Evolutionary conservation across 1,140 invertebrate genomes (phyloP).

Genomic region (Atopsyche davidsoni): DNA sequence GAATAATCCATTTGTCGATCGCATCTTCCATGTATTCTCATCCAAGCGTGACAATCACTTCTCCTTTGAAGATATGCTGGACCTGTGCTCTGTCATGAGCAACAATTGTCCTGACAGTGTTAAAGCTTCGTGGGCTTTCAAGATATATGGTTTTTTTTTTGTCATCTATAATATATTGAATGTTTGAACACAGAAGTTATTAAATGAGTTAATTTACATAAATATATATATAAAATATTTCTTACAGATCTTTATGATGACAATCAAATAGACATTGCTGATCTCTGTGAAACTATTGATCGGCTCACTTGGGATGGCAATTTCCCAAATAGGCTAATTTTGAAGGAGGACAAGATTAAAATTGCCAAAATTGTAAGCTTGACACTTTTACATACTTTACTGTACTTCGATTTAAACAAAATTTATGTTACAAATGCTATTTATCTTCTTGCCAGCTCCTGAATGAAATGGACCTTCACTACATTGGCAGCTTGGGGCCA

Average conservation of each 20-base stretch:
- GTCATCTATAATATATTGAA: neutral
- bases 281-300: conserved; percentile 50
- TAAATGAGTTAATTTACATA: conserved; percentile 4
- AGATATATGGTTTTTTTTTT: conserved; percentile 57
- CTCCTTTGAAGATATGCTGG: conserved; percentile 70
- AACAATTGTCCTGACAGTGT: conserved; percentile 59
- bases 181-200: neutral
- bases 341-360: conserved; percentile 36
- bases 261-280: conserved; percentile 48
- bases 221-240: conserved; percentile 17
- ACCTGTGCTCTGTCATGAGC: conserved; percentile 68
- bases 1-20: conserved; percentile 66
- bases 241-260: conserved; percentile 56
- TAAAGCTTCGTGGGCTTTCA: conserved; percentile 71
- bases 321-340: conserved; percentile 31
- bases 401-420: neutral
- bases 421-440: neutral
- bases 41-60: conserved; percentile 57
- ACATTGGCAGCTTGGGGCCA: conserved; percentile 44
- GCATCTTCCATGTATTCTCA: conserved; percentile 67
- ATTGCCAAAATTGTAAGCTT: conserved; percentile 41
- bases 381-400: neutral
- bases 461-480: conserved; percentile 51
- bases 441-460: conserved; percentile 47
- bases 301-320: conserved; percentile 39